Evolutionary conservation across 1,140 invertebrate genomes (phyloP), one percentile per base, ranked within the genome.

Genomic region (Drosophila sucinea): DNA sequence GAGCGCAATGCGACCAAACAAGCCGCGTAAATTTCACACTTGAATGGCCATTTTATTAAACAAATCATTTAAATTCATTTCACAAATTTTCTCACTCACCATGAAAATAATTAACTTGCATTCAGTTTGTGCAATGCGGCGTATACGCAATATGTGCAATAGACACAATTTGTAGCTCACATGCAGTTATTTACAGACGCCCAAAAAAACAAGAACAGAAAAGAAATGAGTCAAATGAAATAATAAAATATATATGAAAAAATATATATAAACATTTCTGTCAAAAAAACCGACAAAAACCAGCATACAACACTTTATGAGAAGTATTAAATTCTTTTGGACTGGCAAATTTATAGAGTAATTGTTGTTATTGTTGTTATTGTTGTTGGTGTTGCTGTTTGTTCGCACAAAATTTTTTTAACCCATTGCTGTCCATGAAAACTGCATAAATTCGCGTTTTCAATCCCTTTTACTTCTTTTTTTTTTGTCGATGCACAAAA

Each of bases 401-500:
- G 44, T 51, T 51, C 44, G 61, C 65, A 65, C 56, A 58, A 55
- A 38, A 38, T 38, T 78, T 75, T 78, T 75, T 78, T 67, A 57
- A 67, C 61, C 69, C 68, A 76, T 77, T 69, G 74, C 61, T 57
- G 74, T 44, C 70, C 70, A 77, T 86, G 58, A 86, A 85, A 81
- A 80, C 79, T 83, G 80, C 80, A 87, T 87, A 87, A 87, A 87
- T 89, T 89, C 77, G 76, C 79, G 79, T 82, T 73, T 82, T 74
- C 38, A 60, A 71, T 72, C 35, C 3, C 10, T 3, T 10, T 38
- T 38, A 5, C 11, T 6, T 51, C n/a, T 44, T 44, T 27, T 51
- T 67, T 69, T 63, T 73, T 70, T 71, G 41, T 44, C 23, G 33
- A 30, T 35, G 60, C 8, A 11, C 35, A 83, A 78, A 87, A 89